phyloP scores from a whole-genome alignment of 1,140 invertebrate species.

The Papilio glaucus region DNA sequence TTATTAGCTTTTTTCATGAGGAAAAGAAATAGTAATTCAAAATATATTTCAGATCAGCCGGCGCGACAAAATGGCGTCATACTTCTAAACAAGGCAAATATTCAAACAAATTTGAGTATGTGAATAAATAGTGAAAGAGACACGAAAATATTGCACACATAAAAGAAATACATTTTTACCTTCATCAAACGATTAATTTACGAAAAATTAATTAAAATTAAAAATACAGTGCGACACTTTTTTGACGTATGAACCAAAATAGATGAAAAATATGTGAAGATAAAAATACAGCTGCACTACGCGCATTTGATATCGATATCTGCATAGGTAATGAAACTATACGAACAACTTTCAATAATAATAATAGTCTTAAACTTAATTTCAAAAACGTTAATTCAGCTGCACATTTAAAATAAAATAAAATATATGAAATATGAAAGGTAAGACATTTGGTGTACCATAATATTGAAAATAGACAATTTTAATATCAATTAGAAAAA shows the following conservation, averaged over 20 bases:
- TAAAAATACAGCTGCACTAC: neutral
- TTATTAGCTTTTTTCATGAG: neutral
- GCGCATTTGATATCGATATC: neutral
- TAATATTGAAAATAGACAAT: too few relatives aligned
- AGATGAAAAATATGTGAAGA: slow-evolving; percentile 53
- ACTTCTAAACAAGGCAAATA: slow-evolving; percentile 69
- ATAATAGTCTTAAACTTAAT: too few relatives aligned
- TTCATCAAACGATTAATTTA: slow-evolving; percentile 58
- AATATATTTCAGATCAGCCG: slow-evolving; percentile 79
- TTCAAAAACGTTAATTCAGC: too few relatives aligned
- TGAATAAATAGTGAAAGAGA: slow-evolving; percentile 41
- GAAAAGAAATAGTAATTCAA: slow-evolving; percentile 50
- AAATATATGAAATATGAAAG: too few relatives aligned
- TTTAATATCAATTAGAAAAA: too few relatives aligned
- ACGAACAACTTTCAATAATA: too few relatives aligned
- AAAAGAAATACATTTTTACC: slow-evolving; percentile 46
- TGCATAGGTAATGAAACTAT: neutral
- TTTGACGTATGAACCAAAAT: slow-evolving; percentile 82
- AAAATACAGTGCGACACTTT: slow-evolving; percentile 71
- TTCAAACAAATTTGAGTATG: neutral
- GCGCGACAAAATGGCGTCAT: slow-evolving; percentile 83
- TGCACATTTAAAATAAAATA: too few relatives aligned
- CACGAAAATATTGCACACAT: slow-evolving; percentile 22
- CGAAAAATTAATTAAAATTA: slow-evolving; percentile 62
- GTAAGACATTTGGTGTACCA: too few relatives aligned